Percentiles rank a stretch among this genome's conserved stretches.
Evolutionary conservation across 2,888 invertebrate species (phyloP).

Genomic region (Drosophila atroscutellata): DNA sequence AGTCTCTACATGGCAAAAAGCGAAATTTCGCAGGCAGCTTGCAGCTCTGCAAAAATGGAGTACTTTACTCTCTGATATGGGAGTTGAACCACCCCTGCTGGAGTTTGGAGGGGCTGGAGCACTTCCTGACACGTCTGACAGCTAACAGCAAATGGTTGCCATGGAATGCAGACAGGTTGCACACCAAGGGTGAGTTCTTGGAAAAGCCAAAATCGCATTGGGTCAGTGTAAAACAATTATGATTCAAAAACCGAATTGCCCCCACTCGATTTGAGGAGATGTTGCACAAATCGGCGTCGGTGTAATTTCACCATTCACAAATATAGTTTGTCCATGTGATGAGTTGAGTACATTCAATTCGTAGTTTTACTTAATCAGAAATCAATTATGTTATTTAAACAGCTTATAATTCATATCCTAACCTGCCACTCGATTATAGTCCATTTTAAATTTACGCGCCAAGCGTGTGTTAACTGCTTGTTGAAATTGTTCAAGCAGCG

Average conservation of each 20-base stretch:
- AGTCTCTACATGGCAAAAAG: constrained; percentile 69
- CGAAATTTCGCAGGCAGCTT: constrained; percentile 61
- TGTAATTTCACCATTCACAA: not conserved
- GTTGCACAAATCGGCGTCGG: too few relatives aligned
- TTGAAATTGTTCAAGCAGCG: not conserved
- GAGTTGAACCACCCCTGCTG: constrained; percentile 14
- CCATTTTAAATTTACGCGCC: not conserved
- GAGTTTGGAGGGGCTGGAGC: constrained; percentile 39
- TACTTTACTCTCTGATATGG: constrained; percentile 23
- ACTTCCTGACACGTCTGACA: constrained; percentile 43
- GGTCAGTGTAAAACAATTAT: constrained; percentile 56
- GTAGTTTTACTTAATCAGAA: not conserved
- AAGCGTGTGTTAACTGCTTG: not conserved
- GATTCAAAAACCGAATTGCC: not conserved
- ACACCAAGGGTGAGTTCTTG: constrained; percentile 9
- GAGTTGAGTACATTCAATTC: not conserved
- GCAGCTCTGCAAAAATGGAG: constrained; percentile 57
- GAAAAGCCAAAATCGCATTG: constrained; percentile 46
- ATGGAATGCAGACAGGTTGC: constrained; percentile 26
- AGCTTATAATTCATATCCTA: not conserved
- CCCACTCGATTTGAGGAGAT: not conserved
- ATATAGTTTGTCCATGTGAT: not conserved
- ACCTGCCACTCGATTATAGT: not conserved
- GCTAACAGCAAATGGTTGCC: constrained; percentile 30
- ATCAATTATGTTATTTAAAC: not conserved